phyloP scores from a whole-genome alignment of 2,113 vertebrate genomes.

The Petromus typicus region DNA sequence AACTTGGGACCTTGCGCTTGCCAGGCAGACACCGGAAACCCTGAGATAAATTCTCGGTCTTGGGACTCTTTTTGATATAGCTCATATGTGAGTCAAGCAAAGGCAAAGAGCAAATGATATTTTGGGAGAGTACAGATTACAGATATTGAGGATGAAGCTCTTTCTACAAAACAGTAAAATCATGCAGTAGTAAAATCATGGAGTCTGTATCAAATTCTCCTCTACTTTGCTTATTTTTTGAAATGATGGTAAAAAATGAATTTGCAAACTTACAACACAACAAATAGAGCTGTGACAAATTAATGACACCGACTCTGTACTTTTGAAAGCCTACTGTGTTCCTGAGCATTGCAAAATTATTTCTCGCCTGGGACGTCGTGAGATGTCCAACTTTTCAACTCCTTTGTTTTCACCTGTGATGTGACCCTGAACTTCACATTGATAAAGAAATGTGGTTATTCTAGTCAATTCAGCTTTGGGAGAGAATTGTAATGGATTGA shows the following conservation, averaged over 20 bases:
- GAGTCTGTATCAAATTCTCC: slow-evolving; percentile 21
- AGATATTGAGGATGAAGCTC: not conserved
- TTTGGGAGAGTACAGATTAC: not conserved
- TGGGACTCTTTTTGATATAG: too few relatives aligned
- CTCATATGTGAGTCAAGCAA: not conserved
- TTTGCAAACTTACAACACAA: not conserved
- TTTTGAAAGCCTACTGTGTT: not conserved
- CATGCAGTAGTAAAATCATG: not conserved
- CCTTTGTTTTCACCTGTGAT: not conserved
- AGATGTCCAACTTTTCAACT: too few relatives aligned
- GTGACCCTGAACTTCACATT: not conserved
- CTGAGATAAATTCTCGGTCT: too few relatives aligned
- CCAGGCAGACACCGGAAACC: too few relatives aligned
- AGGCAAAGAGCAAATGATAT: not conserved
- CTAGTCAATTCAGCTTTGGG: not conserved
- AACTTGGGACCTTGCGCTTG: too few relatives aligned
- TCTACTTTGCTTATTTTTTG: slow-evolving; percentile 50
- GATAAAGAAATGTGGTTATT: not conserved
- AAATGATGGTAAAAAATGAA: not conserved
- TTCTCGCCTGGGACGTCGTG: not conserved
- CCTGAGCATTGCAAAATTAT: not conserved
- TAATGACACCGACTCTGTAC: not conserved
- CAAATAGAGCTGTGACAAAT: not conserved
- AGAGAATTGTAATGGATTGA: not conserved
- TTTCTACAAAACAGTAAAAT: not conserved